A percentile compares a stretch with the other conserved stretches of the same genome.
These are phyloP conservation scores for Hypolimnas misippus DNA, from an alignment of 2,888 invertebrate genomes.

Conservation along the genomic window DNA sequence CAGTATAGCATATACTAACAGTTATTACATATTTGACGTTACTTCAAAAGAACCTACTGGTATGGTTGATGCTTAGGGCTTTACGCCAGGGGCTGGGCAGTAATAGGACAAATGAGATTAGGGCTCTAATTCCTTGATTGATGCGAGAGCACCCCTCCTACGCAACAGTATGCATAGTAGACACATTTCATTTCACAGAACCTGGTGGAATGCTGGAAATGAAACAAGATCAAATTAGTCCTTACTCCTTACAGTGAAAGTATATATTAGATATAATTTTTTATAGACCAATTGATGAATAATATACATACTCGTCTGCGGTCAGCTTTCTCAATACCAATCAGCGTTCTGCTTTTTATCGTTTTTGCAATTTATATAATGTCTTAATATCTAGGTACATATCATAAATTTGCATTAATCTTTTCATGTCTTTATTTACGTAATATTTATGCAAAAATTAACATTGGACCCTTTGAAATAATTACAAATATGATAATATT, in stretches of 20 bases:
- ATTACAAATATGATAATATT: too few species aligned
- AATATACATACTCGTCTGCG: too few species aligned
- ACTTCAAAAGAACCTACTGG: constrained; percentile 31
- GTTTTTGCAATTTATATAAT: too few species aligned
- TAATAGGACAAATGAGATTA: constrained; percentile 70
- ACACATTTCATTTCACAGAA: constrained; percentile 36
- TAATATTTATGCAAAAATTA: too few species aligned
- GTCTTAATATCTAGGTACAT: too few species aligned
- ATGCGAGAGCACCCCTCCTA: constrained; percentile 58
- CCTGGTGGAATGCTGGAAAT: constrained; percentile 35
- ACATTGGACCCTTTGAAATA: too few species aligned
- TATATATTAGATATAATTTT: too few species aligned
- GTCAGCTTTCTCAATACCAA: too few species aligned
- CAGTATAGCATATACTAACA: background rate
- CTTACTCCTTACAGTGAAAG: background rate
- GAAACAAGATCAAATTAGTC: constrained; percentile 12
- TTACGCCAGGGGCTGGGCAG: constrained; percentile 50
- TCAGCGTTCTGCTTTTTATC: too few species aligned
- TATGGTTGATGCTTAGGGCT: constrained; percentile 52
- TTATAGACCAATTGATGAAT: too few species aligned
- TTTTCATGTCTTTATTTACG: too few species aligned
- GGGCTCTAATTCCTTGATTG: constrained; percentile 72
- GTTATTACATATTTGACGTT: background rate
- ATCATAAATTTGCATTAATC: too few species aligned
- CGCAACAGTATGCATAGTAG: constrained; percentile 55